Base-by-base conservation (phyloP, 2,797 vertebrate species). In the Lithobates sylvaticus region DNA sequence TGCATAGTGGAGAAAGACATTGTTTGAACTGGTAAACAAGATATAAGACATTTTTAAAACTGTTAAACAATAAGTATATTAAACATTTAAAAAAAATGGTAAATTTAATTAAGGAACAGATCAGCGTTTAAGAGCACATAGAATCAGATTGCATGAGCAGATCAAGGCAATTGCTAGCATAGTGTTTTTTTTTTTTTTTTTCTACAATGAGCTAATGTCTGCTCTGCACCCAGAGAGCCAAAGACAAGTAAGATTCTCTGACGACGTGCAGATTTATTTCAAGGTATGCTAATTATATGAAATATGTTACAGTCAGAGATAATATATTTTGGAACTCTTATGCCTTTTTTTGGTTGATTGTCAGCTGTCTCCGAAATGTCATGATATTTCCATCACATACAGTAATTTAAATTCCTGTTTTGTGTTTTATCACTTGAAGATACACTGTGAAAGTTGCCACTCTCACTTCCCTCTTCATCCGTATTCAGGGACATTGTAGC, bases 301-400 rank as follows among this genome's bases (percentile, higher is more conserved):
- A 68, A 69, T 47, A 79, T 34, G 65, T 68, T 36, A 65, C 44
- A 68, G 16, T 27, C 54, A 61, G 26, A 67, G 27, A 78, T n/a
- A 68, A 61, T 67, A 79, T 79, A 79, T 79, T 34, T 79, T 79
- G 44, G 61, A 67, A 67, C 39, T 29, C 26, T 34, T 68, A 16
- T 42, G 58, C 36, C n/a, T n/a, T 42, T 44, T 67, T 79, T 26
- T 32, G 65, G 64, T 69, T 68, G 27, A 44, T 79, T 79, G 39
- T 69, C 42, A 5, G 64, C 65, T 5, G 65, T 70, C 27, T 81
- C 32, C 39, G n/a, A 81, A 81, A 81, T 81, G 79, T 72, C 79
- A 72, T 81, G 79, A 32, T 72, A 81, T 81, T 81, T 72, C 67
- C 12, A 47, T n/a, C 32, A 27, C 64, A 32, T 26, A 72, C 16